These are phyloP conservation scores for Pelagia noctiluca DNA, from an alignment of 30 jellyfish, hydroid and myxozoan species.

Conservation along the genomic window DNA sequence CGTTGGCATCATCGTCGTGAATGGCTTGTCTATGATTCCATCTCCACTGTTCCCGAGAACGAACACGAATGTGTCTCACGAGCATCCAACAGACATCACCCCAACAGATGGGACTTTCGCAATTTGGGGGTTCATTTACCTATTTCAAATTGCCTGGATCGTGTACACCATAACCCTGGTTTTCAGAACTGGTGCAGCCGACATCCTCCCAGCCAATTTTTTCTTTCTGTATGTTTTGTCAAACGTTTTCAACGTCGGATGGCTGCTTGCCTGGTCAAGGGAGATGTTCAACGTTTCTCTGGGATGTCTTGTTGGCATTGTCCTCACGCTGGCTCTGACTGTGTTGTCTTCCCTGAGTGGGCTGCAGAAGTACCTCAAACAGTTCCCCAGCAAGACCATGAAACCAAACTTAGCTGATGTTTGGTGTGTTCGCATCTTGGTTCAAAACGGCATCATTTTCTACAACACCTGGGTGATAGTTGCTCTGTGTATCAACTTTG, in stretches of 20 bases:
- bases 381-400: background rate
- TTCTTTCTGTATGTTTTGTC: constrained; percentile 48
- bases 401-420: constrained; percentile 41
- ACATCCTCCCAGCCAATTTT: constrained; percentile 68
- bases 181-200: constrained; percentile 56
- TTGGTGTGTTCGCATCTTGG: constrained; percentile 55
- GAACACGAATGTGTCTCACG: constrained; percentile 49
- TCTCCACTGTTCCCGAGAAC: constrained; percentile 69
- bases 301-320: constrained; percentile 37
- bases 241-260: constrained; percentile 37
- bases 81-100: constrained; percentile 67
- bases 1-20: constrained; percentile 61
- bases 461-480: constrained; percentile 68
- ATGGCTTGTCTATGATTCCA: constrained; percentile 55
- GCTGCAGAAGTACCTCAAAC: constrained; percentile 45
- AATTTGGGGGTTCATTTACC: constrained; percentile 84
- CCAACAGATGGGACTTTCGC: constrained; percentile 81
- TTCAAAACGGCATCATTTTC: constrained; percentile 67
- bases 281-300: constrained; percentile 26
- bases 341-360: constrained; percentile 58
- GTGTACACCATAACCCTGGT: constrained; percentile 62
- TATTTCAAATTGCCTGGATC: constrained; percentile 67
- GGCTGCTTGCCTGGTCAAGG: constrained; percentile 83
- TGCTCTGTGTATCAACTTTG: constrained; percentile 62
- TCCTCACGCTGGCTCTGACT: constrained; percentile 43